Evolutionary conservation across 2,888 invertebrate species (phyloP), one percentile per base, ranked within the genome.

Genomic region (Pollenia angustigena): DNA sequence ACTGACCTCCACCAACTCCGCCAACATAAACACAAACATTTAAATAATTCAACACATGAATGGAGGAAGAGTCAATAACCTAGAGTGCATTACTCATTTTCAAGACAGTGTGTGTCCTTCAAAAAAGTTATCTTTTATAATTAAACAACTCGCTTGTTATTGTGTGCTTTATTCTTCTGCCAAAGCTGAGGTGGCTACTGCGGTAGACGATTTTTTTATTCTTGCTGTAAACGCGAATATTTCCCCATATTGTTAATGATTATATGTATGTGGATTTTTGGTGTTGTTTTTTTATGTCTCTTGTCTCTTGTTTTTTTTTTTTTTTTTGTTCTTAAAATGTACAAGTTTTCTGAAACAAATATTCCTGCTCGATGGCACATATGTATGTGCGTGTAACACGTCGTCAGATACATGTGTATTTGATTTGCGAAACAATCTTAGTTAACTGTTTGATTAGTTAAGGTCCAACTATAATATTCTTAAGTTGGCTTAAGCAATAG

Each of bases 61-160:
- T 60, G 84, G 71, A 66, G 66, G 71, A 62, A 76, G 56, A 91
- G 91, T 92, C 91, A 91, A 91, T 88, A 91, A 91, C 91, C 91
- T 91, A 88, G 85, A 89, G 90, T 90, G 90, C 91, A 92, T 91
- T 91, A 91, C 91, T 91, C 92, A 91, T 91, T 91, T 92, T 90
- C 89, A 91, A 91, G 92, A 92, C 91, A 89, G 91, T 90, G 90
- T 91, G 91, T 91, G 91, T 91, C 91, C 91, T 91, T 91, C 91
- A 92, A 91, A 91, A 92, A 91, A 91, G 90, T 89, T 91, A 90
- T 91, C 91, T 90, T 88, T 86, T 88, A 88, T 88, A 88, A 88
- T 88, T 88, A 88, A 88, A 88, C 88, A 88, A 87, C 81, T 85
- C 85, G 54, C 62, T 83, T 66, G 72, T 79, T 84, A 58, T 72